Evolutionary conservation across 1,140 invertebrate species (phyloP).

Genomic region (Brachionus koreanus): DNA sequence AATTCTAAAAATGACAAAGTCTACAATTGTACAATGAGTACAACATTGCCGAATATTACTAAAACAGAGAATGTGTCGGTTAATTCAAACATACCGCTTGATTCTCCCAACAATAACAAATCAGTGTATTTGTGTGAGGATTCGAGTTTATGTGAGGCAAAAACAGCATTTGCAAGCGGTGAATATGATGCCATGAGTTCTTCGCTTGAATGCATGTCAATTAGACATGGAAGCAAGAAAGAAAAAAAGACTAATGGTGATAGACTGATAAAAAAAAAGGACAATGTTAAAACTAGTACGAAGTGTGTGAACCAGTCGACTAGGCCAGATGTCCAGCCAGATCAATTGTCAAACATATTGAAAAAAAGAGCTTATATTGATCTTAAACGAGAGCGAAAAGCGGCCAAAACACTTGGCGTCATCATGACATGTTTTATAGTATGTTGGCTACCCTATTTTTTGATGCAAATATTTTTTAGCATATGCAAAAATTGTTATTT

Average conservation of each 20-base stretch:
- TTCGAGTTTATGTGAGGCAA: not conserved
- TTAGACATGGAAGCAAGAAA: not conserved
- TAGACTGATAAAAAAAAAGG: conserved; percentile 11
- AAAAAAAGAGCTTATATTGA: conserved; percentile 53
- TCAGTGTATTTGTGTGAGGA: not conserved
- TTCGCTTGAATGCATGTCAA: not conserved
- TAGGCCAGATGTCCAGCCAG: not conserved
- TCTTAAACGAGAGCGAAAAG: conserved; percentile 59
- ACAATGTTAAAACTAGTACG: not conserved
- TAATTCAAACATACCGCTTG: not conserved
- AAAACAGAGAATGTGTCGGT: not conserved
- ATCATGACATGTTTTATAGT: conserved; percentile 58
- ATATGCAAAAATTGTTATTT: conserved; percentile 48
- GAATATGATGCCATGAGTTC: not conserved
- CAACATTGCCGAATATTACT: not conserved
- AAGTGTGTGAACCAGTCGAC: not conserved
- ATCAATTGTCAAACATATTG: not conserved
- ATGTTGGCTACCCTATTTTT: conserved; percentile 59
- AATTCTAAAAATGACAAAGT: not conserved
- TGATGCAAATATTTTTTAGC: conserved; percentile 53
- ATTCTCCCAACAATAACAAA: not conserved
- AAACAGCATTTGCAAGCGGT: not conserved
- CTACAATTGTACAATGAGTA: not conserved
- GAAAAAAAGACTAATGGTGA: not conserved
- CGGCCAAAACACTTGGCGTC: conserved; percentile 59